Percentiles rank a stretch among this genome's conserved stretches.
Conservation (phyloP, 2,797 vertebrate species). For the Anguilla megastoma region DNA sequence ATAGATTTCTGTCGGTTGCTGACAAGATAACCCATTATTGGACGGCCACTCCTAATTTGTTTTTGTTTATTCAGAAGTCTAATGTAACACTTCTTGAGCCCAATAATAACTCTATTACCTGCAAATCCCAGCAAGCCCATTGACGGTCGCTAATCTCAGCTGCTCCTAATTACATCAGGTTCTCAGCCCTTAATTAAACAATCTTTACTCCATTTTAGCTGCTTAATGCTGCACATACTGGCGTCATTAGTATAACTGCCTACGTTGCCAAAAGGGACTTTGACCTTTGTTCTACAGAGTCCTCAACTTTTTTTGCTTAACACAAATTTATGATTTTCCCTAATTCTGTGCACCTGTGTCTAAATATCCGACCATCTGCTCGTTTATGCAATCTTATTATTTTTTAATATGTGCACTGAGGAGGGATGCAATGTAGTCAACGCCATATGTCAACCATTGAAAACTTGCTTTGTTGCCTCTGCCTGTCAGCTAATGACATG, state of each 20-base stretch:
- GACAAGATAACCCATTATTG: conserved; percentile 77
- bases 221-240: conserved; percentile 71
- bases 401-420: conserved; percentile 29
- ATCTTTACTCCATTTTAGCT: conserved; percentile 75
- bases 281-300: conserved; percentile 54
- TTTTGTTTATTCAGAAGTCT: conserved; percentile 81
- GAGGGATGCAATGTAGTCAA: neutral
- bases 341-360: conserved; percentile 45
- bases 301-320: conserved; percentile 44
- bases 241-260: conserved; percentile 67
- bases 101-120: conserved; percentile 81
- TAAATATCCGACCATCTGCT: conserved; percentile 39
- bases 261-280: conserved; percentile 59
- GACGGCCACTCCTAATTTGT: conserved; percentile 73
- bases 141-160: conserved; percentile 71
- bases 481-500: neutral
- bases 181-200: conserved; percentile 81
- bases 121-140: conserved; percentile 66
- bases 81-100: conserved; percentile 72
- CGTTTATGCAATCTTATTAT: conserved; percentile 35
- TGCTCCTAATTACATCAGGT: conserved; percentile 78
- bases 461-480: neutral
- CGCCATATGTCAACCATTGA: neutral
- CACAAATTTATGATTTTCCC: conserved; percentile 35
- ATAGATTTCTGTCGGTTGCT: conserved; percentile 74